A percentile compares a stretch with the other conserved stretches of the same genome.
Evolutionary conservation across 2,888 invertebrate species (phyloP).

Genomic region (Pogonocherus hispidulus): DNA sequence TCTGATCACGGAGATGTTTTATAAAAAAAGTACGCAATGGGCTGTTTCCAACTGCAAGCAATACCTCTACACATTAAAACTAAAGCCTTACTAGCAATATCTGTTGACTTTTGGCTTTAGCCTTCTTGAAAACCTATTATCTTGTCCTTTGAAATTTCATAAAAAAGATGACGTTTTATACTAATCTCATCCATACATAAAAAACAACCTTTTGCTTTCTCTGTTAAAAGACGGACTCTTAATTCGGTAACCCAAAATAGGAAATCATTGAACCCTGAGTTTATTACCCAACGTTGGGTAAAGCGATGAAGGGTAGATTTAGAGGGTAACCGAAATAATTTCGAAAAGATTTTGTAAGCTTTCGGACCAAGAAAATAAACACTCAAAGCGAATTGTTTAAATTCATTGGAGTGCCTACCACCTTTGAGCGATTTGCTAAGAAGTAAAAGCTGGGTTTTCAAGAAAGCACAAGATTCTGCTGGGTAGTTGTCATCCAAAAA

Average conservation of each 20-base stretch:
- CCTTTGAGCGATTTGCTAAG: too few relatives aligned
- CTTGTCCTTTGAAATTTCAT: slow-evolving; percentile 24
- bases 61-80: slow-evolving; percentile 22
- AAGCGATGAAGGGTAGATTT: too few relatives aligned
- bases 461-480: too few relatives aligned
- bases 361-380: too few relatives aligned
- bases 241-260: not conserved
- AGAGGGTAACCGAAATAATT: too few relatives aligned
- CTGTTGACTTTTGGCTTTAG: not conserved
- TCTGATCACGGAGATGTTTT: not conserved
- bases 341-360: too few relatives aligned
- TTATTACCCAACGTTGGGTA: too few relatives aligned
- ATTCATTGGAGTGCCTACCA: too few relatives aligned
- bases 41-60: slow-evolving; percentile 19
- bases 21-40: slow-evolving; percentile 11
- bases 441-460: too few relatives aligned
- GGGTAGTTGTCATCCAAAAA: too few relatives aligned
- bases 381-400: too few relatives aligned
- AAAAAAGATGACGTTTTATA: slow-evolving; percentile 24
- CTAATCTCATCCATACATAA: slow-evolving; percentile 19
- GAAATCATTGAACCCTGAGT: not conserved
- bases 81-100: not conserved
- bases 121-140: slow-evolving; percentile 22
- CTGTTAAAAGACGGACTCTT: not conserved
- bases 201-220: slow-evolving; percentile 19